phyloP scores from a whole-genome alignment of 1,140 invertebrate species.

The Macrotrachela quadricornifera region DNA sequence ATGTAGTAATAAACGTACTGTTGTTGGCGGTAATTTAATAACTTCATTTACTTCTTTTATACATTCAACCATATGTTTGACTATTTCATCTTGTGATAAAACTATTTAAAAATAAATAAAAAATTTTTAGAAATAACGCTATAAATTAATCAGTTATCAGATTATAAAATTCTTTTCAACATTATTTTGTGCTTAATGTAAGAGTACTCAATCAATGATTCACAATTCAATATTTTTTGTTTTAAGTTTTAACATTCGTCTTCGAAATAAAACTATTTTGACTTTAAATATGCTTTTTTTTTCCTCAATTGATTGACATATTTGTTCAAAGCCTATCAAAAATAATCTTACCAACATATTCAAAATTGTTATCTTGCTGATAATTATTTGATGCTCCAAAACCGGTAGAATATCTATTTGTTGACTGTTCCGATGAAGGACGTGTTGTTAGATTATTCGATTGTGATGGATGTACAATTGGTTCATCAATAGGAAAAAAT shows the following conservation, averaged over 20 bases:
- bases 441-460: background rate
- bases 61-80: slow-evolving; percentile 83
- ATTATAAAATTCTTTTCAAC: background rate
- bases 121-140: background rate
- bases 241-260: too few relatives aligned
- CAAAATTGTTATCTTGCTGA: background rate
- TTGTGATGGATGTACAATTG: background rate
- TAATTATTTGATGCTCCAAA: background rate
- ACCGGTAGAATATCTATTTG: background rate
- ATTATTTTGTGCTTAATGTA: too few relatives aligned
- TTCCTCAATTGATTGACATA: too few relatives aligned
- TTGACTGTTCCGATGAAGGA: background rate
- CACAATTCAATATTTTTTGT: too few relatives aligned
- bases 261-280: background rate
- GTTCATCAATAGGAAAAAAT: background rate
- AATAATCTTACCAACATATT: too few relatives aligned
- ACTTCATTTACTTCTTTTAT: slow-evolving; percentile 53
- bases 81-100: slow-evolving; percentile 77
- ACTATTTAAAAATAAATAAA: slow-evolving; percentile 73
- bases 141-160: background rate
- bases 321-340: too few relatives aligned
- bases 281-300: background rate
- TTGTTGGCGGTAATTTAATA: slow-evolving; percentile 28
- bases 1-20: slow-evolving; percentile 71
- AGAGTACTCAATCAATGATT: too few relatives aligned